These are phyloP conservation scores for Drosophila phalerata DNA, from an alignment of 2,888 invertebrate genomes.

Conservation along the genomic window DNA sequence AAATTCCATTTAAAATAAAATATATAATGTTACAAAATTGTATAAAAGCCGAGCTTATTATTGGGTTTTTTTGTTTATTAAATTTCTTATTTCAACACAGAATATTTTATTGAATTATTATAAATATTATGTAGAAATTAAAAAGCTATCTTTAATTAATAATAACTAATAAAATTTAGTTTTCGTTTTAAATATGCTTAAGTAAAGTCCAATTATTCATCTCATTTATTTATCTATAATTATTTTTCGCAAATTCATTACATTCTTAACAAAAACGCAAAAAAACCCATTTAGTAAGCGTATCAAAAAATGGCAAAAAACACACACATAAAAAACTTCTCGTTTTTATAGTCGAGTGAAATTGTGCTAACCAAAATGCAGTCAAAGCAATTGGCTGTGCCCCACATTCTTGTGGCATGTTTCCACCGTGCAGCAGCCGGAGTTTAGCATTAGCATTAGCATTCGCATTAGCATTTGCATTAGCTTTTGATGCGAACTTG, in stretches of 20 bases:
- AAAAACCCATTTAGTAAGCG: slow-evolving; percentile 3
- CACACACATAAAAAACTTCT: slow-evolving; percentile 16
- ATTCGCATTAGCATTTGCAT: too few species aligned
- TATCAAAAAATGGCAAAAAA: background rate
- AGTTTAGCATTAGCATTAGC: background rate
- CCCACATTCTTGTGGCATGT: slow-evolving; percentile 6
- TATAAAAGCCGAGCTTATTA: background rate
- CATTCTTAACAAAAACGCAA: too few species aligned
- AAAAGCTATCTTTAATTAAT: background rate
- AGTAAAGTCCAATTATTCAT: background rate
- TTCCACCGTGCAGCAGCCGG: slow-evolving; percentile 2
- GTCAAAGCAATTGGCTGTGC: slow-evolving; percentile 48
- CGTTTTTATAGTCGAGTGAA: slow-evolving; percentile 33
- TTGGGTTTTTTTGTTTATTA: background rate
- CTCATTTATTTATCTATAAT: background rate
- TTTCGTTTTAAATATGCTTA: background rate
- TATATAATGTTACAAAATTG: background rate
- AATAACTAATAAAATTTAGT: background rate
- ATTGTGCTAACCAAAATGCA: slow-evolving; percentile 48
- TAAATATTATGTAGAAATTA: background rate
- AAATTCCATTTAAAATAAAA: background rate
- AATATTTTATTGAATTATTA: too few species aligned
- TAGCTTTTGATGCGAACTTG: background rate
- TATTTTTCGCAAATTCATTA: background rate
- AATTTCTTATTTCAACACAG: too few species aligned